A percentile compares a stretch with the other conserved stretches of the same genome.
Evolutionary conservation across 2,113 vertebrate genomes (phyloP).

Genomic region (Coryphaenoides rupestris): DNA sequence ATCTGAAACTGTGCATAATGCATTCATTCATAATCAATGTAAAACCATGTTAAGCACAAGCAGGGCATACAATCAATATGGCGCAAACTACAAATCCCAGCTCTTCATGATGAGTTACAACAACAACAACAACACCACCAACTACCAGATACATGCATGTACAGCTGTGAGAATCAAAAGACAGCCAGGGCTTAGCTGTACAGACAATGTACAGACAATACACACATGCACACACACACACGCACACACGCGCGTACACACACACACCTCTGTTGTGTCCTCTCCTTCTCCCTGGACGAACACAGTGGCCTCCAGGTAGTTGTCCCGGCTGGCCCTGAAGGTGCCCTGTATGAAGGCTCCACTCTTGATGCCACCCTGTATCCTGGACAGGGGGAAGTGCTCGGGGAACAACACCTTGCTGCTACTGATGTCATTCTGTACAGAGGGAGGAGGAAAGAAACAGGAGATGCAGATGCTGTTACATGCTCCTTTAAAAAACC

Average conservation of each 20-base stretch:
- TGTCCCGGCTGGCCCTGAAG: slow-evolving; percentile 89
- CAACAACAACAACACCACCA: no score
- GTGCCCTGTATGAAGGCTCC: slow-evolving; percentile 88
- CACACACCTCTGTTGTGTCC: slow-evolving; percentile 82
- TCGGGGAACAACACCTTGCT: slow-evolving; percentile 89
- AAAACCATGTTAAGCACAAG: no score
- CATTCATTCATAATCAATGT: no score
- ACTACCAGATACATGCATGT: no score
- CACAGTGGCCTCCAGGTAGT: slow-evolving; percentile 95
- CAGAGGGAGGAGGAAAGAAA: slow-evolving; percentile 12
- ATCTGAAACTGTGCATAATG: no score
- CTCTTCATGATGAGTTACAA: no score
- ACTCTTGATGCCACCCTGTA: slow-evolving; percentile 92
- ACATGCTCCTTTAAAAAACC: background rate
- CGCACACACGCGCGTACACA: background rate
- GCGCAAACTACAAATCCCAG: no score
- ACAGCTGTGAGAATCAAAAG: no score
- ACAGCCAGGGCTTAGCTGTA: no score
- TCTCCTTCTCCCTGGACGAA: slow-evolving; percentile 87
- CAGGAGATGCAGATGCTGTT: background rate
- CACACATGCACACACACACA: background rate
- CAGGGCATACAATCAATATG: no score
- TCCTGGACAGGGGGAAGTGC: slow-evolving; percentile 88
- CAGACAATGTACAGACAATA: no score
- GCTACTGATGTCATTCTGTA: slow-evolving; percentile 85